phyloP scores from a whole-genome alignment of 2,888 invertebrate genomes.

The Rhaphigaster nebulosa region DNA sequence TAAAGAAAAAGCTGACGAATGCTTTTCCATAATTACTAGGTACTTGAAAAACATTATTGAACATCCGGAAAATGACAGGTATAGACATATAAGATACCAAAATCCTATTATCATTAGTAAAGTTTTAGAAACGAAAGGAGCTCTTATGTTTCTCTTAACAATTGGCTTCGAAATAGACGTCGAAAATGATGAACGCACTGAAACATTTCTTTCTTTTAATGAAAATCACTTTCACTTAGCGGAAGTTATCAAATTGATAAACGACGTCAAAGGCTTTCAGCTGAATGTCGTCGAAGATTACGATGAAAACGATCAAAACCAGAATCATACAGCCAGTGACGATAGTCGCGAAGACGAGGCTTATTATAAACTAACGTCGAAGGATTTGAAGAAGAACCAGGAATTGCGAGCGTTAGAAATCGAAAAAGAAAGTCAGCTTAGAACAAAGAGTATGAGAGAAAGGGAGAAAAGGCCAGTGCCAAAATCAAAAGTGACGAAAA shows the following conservation, averaged over 20 bases:
- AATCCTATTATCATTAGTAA: neutral
- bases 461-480: neutral
- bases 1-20: neutral
- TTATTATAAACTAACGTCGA: conserved; percentile 12
- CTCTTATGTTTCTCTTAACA: neutral
- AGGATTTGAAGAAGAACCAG: conserved; percentile 34
- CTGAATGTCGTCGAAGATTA: neutral
- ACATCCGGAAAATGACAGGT: conserved; percentile 37
- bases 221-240: neutral
- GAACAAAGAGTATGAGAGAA: conserved; percentile 26
- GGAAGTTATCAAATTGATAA: conserved; percentile 37
- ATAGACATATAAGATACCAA: conserved; percentile 9
- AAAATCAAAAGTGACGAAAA: conserved; percentile 35
- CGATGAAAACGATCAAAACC: neutral
- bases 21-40: neutral
- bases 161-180: conserved; percentile 1
- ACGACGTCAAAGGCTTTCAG: conserved; percentile 30
- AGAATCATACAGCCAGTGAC: neutral
- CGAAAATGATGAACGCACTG: neutral
- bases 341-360: neutral
- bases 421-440: conserved; percentile 13
- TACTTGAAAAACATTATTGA: conserved; percentile 40
- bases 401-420: conserved; percentile 10
- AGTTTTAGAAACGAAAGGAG: conserved; percentile 16
- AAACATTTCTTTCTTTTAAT: neutral